Conservation (phyloP, 2,113 vertebrate genomes). For the Sylvilagus bachmani region DNA sequence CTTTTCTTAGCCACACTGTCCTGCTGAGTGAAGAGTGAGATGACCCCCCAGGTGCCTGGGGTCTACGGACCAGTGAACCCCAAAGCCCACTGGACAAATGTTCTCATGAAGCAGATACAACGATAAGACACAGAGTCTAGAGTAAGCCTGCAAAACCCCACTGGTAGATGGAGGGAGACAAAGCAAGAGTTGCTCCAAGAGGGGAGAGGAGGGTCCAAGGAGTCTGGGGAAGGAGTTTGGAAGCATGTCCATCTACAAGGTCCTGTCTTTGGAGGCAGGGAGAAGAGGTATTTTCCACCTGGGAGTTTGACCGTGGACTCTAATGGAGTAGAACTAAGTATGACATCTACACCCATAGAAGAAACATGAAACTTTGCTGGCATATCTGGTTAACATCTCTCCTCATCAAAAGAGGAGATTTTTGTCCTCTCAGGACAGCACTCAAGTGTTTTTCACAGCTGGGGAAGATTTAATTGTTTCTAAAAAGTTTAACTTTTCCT, state of each 20-base stretch:
- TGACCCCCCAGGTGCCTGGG: too few relatives aligned
- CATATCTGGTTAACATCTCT: neutral
- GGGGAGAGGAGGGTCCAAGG: neutral
- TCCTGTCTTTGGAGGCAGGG: neutral
- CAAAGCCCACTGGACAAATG: neutral
- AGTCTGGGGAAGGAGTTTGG: neutral
- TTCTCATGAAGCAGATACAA: neutral
- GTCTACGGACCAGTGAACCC: neutral
- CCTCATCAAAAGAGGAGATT: neutral
- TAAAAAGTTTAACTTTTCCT: constrained; percentile 37
- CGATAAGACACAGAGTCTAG: neutral
- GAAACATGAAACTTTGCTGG: neutral
- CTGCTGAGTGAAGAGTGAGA: neutral
- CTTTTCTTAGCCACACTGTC: neutral
- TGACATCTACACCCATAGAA: neutral
- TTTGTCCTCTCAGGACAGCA: constrained; percentile 11
- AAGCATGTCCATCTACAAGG: neutral
- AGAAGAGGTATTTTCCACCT: neutral
- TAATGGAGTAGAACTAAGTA: neutral
- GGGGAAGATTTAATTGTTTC: constrained; percentile 39
- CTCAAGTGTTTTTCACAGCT: constrained; percentile 20
- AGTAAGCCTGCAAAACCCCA: neutral
- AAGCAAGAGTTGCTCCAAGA: neutral
- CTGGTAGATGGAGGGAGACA: neutral
- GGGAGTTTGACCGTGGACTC: neutral